Conservation (phyloP, 2,113 vertebrate species). For the Nycticorax nycticorax region DNA sequence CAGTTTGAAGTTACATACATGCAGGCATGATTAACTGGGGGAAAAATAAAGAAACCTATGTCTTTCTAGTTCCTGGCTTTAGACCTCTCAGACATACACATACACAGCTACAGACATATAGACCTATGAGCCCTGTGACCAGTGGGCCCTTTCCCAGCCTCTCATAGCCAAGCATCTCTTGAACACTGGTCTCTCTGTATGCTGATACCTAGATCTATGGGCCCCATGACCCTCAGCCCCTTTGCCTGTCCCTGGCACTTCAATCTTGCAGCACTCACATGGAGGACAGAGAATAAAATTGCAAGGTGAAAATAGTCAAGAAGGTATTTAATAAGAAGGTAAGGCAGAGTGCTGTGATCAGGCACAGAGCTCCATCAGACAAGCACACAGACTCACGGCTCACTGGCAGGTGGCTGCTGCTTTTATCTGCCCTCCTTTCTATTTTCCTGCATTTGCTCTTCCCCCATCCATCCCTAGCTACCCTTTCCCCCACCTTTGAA, state of each 20-base stretch:
- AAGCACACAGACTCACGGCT: fast-evolving
- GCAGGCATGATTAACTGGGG: neutral
- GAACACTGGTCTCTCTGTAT: neutral
- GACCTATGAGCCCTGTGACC: neutral
- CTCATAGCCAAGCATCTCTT: neutral
- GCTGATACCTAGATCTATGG: neutral
- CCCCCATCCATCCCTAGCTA: neutral
- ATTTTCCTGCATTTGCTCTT: neutral
- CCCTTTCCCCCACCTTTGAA: fast-evolving
- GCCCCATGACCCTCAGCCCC: fast-evolving
- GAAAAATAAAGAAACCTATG: neutral
- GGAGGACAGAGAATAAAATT: neutral
- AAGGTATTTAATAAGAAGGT: neutral
- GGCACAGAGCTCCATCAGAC: neutral
- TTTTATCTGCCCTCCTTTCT: neutral
- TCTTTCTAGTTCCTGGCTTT: neutral
- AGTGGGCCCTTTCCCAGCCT: neutral
- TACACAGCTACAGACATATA: neutral
- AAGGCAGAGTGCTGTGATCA: neutral
- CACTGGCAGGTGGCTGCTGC: fast-evolving
- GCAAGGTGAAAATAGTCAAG: neutral
- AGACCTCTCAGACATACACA: neutral
- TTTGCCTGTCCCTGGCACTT: neutral
- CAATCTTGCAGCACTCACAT: neutral
- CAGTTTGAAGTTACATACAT: neutral